Percentiles rank a stretch among this genome's conserved stretches.
These are phyloP conservation scores for Neodiprion lecontei DNA, from an alignment of 1,140 invertebrate genomes.

Conservation along the genomic window DNA sequence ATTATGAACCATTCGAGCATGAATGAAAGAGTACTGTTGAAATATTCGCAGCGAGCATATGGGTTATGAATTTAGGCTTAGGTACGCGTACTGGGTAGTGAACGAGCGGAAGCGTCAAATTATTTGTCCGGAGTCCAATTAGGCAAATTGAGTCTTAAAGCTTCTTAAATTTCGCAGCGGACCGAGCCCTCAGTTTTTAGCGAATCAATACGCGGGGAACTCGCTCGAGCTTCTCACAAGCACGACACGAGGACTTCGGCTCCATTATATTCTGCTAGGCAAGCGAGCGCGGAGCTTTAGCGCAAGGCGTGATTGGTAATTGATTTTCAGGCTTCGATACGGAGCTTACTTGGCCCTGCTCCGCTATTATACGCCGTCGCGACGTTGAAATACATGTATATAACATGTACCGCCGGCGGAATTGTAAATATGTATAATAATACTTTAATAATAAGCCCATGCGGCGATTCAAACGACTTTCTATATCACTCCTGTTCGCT, in stretches of 20 bases:
- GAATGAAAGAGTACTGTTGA: no score
- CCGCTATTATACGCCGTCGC: slow-evolving; percentile 3
- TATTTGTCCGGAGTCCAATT: slow-evolving; percentile 9
- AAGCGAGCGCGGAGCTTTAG: slow-evolving; percentile 42
- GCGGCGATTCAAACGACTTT: background rate
- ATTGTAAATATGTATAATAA: background rate
- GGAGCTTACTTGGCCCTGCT: slow-evolving; percentile 26
- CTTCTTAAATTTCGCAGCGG: background rate
- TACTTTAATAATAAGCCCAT: background rate
- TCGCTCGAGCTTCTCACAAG: slow-evolving; percentile 32
- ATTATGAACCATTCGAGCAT: no score
- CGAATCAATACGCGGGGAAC: slow-evolving; percentile 36
- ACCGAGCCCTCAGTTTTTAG: slow-evolving; percentile 21
- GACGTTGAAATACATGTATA: background rate
- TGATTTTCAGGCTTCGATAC: slow-evolving; percentile 48
- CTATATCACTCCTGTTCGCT: background rate
- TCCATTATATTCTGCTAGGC: slow-evolving; percentile 44
- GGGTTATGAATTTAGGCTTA: no score
- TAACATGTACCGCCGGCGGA: no score
- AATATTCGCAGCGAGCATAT: no score
- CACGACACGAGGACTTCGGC: slow-evolving; percentile 35
- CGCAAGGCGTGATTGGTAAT: slow-evolving; percentile 48
- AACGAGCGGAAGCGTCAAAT: background rate
- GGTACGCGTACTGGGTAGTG: no score
- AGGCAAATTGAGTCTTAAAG: slow-evolving; percentile 15